Conservation (phyloP, 2,113 vertebrate species). For the Passer domesticus region DNA sequence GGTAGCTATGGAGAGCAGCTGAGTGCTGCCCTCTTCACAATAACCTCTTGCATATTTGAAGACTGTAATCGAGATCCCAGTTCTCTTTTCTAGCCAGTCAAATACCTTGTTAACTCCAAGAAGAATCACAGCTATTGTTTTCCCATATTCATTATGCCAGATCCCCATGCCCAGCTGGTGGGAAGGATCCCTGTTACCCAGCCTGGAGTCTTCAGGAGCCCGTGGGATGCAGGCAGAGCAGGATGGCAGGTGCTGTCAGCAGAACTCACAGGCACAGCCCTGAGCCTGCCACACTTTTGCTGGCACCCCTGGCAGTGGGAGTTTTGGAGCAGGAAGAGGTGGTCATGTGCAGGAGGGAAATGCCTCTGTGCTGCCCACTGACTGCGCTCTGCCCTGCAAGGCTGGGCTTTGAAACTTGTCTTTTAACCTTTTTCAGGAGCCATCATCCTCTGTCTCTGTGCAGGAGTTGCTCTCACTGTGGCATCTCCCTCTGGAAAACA, state of each 20-base stretch:
- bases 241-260: background rate
- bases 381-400: background rate
- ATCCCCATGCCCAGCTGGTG: background rate
- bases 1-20: background rate
- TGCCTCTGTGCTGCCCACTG: fast-evolving
- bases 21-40: background rate
- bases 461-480: background rate
- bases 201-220: background rate
- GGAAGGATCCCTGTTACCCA: background rate
- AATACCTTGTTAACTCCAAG: background rate
- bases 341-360: fast-evolving
- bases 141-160: background rate
- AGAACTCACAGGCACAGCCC: background rate
- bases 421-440: background rate
- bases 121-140: background rate
- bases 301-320: fast-evolving
- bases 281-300: background rate
- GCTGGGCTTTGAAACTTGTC: background rate
- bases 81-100: background rate
- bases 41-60: background rate
- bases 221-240: background rate
- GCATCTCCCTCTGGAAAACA: background rate
- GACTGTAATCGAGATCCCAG: background rate
- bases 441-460: fast-evolving
- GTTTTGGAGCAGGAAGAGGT: background rate